Percentiles rank a stretch among this genome's conserved stretches.
These are phyloP conservation scores for Myotis findleyi DNA, from an alignment of 2,797 vertebrate species.

Conservation along the genomic window DNA sequence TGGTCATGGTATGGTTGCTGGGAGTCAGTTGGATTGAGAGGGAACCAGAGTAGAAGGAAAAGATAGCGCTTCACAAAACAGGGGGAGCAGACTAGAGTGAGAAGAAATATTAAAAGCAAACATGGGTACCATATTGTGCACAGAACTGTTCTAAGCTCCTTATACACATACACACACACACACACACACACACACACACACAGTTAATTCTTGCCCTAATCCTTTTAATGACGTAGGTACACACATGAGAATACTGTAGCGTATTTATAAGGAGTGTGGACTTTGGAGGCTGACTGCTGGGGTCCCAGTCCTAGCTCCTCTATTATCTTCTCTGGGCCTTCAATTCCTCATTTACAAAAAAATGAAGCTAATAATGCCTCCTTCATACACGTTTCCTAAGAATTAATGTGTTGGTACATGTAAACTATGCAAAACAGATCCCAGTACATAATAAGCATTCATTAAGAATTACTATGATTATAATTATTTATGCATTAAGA, in stretches of 20 bases:
- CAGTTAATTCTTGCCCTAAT: not conserved
- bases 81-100: no score
- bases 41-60: no score
- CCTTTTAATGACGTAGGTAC: not conserved
- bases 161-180: not conserved
- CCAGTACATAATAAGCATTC: not conserved
- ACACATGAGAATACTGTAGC: not conserved
- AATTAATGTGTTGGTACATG: conserved; percentile 30
- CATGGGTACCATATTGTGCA: no score
- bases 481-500: conserved; percentile 12
- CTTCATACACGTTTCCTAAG: not conserved
- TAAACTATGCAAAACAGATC: not conserved
- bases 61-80: no score
- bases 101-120: no score
- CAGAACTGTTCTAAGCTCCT: no score
- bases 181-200: not conserved
- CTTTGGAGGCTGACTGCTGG: not conserved
- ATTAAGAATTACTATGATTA: conserved; percentile 15
- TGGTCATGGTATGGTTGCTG: not conserved
- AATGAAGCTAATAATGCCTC: conserved; percentile 36
- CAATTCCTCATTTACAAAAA: conserved; percentile 23
- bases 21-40: not conserved
- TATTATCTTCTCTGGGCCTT: not conserved
- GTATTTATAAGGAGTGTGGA: not conserved
- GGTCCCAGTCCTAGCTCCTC: not conserved